phyloP scores from a whole-genome alignment of 2,888 invertebrate genomes.

The Bombylius major region DNA sequence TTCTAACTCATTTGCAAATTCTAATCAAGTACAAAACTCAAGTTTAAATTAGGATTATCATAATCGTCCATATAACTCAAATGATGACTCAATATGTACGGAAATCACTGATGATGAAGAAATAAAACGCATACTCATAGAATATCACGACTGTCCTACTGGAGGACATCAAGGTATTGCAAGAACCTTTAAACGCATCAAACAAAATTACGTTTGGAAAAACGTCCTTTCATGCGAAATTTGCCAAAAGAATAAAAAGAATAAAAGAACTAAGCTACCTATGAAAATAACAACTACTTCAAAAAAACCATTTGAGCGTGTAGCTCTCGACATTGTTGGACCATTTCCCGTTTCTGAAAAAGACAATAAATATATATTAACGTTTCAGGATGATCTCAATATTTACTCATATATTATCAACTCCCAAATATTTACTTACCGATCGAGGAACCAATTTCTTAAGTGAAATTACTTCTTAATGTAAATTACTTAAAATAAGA shows the following conservation, averaged over 20 bases:
- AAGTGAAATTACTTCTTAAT: slow-evolving; percentile 15
- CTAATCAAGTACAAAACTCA: too few species aligned
- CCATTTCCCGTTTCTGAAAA: neutral
- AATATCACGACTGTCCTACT: neutral
- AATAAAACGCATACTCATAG: too few species aligned
- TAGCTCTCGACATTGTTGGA: neutral
- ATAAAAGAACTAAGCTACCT: neutral
- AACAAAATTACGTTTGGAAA: neutral
- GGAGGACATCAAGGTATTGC: neutral
- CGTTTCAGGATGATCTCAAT: neutral
- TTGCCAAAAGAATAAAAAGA: slow-evolving; percentile 5
- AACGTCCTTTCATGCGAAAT: neutral
- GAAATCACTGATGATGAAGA: too few species aligned
- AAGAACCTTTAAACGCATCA: neutral
- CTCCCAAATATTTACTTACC: neutral
- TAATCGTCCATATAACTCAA: too few species aligned
- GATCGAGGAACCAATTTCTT: neutral
- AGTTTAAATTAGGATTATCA: too few species aligned
- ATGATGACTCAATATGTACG: too few species aligned
- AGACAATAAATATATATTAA: neutral
- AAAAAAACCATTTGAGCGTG: neutral
- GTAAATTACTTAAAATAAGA: neutral
- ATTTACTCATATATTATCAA: too few species aligned
- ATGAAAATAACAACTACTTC: slow-evolving; percentile 5
- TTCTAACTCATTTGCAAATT: too few species aligned